Base-by-base conservation (phyloP, 1,140 invertebrate genomes). In the Thaumetopoea pityocampa region DNA sequence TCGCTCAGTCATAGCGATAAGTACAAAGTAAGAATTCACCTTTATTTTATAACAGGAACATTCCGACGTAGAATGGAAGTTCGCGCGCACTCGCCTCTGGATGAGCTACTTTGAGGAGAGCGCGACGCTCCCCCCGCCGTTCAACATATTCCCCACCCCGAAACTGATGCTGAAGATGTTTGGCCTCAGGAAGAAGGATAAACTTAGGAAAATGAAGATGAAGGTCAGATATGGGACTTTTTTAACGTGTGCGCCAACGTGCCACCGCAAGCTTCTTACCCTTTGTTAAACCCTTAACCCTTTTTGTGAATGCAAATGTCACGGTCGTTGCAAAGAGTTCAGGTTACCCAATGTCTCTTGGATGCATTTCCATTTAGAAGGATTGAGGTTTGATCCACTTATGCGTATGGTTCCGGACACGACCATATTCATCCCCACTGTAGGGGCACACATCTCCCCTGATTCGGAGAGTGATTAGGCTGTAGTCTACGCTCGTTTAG, bases 11-110 rank as follows among this genome's bases (percentile, higher is more conserved):
- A 11, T n/a, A n/a, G n/a, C n/a, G n/a, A n/a, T n/a, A n/a, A n/a
- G n/a, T n/a, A n/a, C n/a, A n/a, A n/a, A n/a, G n/a, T n/a, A n/a
- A n/a, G n/a, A n/a, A n/a, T n/a, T n/a, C n/a, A n/a, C n/a, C n/a
- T 22, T 15, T 12, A 24, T 16, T 16, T 23, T 17, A n/a, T 12
- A 12, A 9, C 27, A 95, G 93, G 92, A 94, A 89, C 87, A 94
- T 55, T 92, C 94, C 1, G 95, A 97, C 61, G 90, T 90, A 0
- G 95, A 96, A 79, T 97, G 95, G 95, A 97, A 97, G 77, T 97
- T 96, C 63, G 94, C 95, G 0, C 83, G 95, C 1, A 94, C 92
- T 14, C 89, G 92, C 40, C 81, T 97, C 4, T 97, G 95, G 93
- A 95, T 97, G 89, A 94, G 92, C 58, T 97, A 96, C 67, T 96